Conservation (phyloP, 2,888 invertebrate genomes). For the Cecidostiba fungosa region DNA sequence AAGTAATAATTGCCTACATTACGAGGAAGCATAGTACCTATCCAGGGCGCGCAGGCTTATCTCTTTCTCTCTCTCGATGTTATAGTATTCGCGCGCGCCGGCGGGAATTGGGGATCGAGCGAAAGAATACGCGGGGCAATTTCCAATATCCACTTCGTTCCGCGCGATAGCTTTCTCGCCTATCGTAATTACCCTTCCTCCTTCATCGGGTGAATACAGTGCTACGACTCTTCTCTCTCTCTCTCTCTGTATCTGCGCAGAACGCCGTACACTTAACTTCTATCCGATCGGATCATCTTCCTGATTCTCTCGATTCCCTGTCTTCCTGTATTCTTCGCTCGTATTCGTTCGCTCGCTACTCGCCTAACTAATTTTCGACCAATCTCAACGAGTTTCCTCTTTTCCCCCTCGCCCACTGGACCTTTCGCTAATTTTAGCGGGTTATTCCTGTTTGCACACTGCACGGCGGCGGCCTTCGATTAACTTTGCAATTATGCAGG, state of each 20-base stretch:
- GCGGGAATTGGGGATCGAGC: slow-evolving; percentile 64
- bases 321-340: slow-evolving; percentile 50
- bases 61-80: slow-evolving; percentile 67
- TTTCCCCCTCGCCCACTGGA: not conserved
- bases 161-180: slow-evolving; percentile 63
- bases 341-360: not conserved
- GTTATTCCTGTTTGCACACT: not conserved
- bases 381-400: slow-evolving; percentile 59
- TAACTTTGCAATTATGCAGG: slow-evolving; percentile 7
- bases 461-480: not conserved
- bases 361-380: slow-evolving; percentile 50
- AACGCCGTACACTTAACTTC: slow-evolving; percentile 55
- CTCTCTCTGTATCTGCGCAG: not conserved
- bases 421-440: not conserved
- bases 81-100: slow-evolving; percentile 68
- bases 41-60: slow-evolving; percentile 61
- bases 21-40: not conserved
- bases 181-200: slow-evolving; percentile 62
- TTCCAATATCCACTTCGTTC: slow-evolving; percentile 72
- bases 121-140: slow-evolving; percentile 64
- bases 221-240: not conserved
- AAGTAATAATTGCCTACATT: slow-evolving; percentile 63
- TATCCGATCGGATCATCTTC: slow-evolving; percentile 61
- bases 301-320: slow-evolving; percentile 62
- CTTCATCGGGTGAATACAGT: slow-evolving; percentile 33